Evolutionary conservation across 2,888 invertebrate species (phyloP), one percentile per base, ranked within the genome.

Genomic region (Synanthedon vespiformis): DNA sequence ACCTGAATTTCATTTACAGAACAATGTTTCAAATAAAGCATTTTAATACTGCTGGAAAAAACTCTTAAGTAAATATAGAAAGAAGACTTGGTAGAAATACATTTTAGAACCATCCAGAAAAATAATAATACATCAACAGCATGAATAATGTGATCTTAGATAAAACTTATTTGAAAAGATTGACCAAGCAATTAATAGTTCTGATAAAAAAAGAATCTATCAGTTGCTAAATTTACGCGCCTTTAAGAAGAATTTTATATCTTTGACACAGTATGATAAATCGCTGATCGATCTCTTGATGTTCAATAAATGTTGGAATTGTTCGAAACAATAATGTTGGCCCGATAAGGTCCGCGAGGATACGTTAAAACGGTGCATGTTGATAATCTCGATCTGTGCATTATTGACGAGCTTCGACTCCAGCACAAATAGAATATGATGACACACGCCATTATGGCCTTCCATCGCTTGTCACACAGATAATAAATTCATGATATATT

Each of bases 261-360:
- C 34, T 34, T 34, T 34, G n/a, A 44, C 47, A 44, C 47, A 3
- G 48, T 48, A 12, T 48, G 22, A n/a, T 48, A 48, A 67, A 74
- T 72, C 70, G 68, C 67, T 70, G 72, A 77, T 75, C 74, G 77
- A 78, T 76, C 70, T 69, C 56, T 63, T 56, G 70, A 70, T 74
- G 74, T 63, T 73, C 77, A 71, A 76, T 65, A 74, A 73, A 70
- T 63, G 59, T 65, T 65, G 63, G 63, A 69, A 72, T 67, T 72
- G 68, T 74, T 80, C 76, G 74, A 80, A 80, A 79, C 79, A 77
- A 78, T 79, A 75, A 75, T 73, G 79, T 83, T 83, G 78, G 64
- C 51, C 63, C 69, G 82, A 83, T 81, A 82, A 80, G 65, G 58
- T 58, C 61, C 59, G 59, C 63, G 70, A 72, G 74, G 77, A 80